These are phyloP conservation scores for Apis cerana DNA, from an alignment of 1,140 invertebrate genomes.

Conservation along the genomic window DNA sequence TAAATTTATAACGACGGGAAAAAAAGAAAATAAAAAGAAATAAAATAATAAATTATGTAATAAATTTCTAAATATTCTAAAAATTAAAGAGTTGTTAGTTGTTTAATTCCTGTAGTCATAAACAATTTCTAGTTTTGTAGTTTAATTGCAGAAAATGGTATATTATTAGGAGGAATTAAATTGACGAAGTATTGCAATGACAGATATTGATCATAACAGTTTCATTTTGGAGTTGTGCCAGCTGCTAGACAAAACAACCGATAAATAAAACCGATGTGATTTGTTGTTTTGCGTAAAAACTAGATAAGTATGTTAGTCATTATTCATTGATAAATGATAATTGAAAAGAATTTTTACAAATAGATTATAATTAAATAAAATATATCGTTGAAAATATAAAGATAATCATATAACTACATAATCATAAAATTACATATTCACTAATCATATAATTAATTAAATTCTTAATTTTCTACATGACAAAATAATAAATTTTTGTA, in stretches of 20 bases:
- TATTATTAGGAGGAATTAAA: slow-evolving; percentile 7
- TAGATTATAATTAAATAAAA: background rate
- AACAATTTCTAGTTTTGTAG: background rate
- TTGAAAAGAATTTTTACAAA: background rate
- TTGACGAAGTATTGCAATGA: slow-evolving; percentile 23
- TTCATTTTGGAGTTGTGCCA: slow-evolving; percentile 26
- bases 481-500: too few species aligned
- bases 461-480: too few species aligned
- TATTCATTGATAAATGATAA: background rate
- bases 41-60: too few species aligned
- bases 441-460: too few species aligned
- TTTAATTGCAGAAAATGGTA: background rate
- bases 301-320: background rate
- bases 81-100: too few species aligned
- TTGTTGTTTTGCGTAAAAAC: background rate
- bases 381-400: background rate
- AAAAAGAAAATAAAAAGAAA: too few species aligned
- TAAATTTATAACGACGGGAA: too few species aligned
- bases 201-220: slow-evolving; percentile 40
- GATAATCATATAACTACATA: too few species aligned
- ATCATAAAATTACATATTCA: too few species aligned
- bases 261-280: slow-evolving; percentile 15
- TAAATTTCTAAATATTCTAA: too few species aligned
- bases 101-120: background rate
- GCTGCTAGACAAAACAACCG: slow-evolving; percentile 20